A percentile compares a stretch with the other conserved stretches of the same genome.
phyloP scores from a whole-genome alignment of 2,888 invertebrate species.

The Panopea generosa region DNA sequence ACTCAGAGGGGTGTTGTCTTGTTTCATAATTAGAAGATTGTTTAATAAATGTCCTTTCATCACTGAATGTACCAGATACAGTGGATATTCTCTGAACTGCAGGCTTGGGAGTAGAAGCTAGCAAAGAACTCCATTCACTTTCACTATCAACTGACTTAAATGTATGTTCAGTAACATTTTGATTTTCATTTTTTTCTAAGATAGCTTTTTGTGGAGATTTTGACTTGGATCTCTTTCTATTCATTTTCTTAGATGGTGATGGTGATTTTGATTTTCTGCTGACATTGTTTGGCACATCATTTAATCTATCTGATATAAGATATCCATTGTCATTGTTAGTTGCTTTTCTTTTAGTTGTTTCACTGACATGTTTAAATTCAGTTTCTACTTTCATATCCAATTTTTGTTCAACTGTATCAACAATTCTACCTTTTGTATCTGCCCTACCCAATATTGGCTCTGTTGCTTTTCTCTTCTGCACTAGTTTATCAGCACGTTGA shows the following conservation, averaged over 20 bases:
- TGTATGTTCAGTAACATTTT: not conserved
- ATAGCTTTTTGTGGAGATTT: constrained; percentile 11
- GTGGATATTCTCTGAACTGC: not conserved
- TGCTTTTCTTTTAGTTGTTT: not conserved
- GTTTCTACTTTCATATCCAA: no score
- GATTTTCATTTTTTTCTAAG: not conserved
- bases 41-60: no score
- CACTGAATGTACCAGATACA: not conserved
- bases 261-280: no score
- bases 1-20: no score
- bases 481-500: not conserved
- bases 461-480: constrained; percentile 5
- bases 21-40: no score
- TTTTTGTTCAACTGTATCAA: no score
- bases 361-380: not conserved
- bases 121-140: not conserved
- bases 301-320: constrained; percentile 24
- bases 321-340: constrained; percentile 20
- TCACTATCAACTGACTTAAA: not conserved
- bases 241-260: not conserved
- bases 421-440: no score
- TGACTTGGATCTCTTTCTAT: constrained; percentile 30
- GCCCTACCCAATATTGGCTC: not conserved
- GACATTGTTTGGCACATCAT: no score
- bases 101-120: not conserved